These are phyloP conservation scores for Drosophila fungiperda DNA, from an alignment of 2,888 invertebrate species.

Conservation along the genomic window DNA sequence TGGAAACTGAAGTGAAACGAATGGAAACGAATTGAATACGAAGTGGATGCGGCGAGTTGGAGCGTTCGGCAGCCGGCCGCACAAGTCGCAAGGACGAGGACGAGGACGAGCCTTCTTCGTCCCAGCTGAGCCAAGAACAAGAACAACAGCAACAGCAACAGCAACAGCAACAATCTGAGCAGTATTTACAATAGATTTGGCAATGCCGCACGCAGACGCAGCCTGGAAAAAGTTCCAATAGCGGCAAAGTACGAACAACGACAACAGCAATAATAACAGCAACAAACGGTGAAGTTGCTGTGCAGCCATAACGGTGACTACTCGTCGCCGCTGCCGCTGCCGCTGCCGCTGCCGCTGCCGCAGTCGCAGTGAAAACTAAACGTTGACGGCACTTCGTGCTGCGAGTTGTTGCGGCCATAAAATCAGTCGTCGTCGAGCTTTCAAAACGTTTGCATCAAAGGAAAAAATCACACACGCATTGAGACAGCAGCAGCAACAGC, in stretches of 20 bases:
- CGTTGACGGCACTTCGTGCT: conserved; percentile 67
- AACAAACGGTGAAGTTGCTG: conserved; percentile 58
- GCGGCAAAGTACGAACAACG: conserved; percentile 32
- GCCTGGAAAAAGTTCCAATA: conserved; percentile 74
- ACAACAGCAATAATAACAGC: conserved; percentile 30
- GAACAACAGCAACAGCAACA: conserved; percentile 13
- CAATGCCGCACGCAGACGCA: conserved; percentile 58
- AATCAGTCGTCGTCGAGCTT: conserved; percentile 85
- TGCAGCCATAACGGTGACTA: conserved; percentile 56
- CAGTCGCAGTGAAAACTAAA: conserved; percentile 24
- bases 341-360: conserved; percentile 35
- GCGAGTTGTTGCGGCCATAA: conserved; percentile 65
- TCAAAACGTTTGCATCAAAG: conserved; percentile 83
- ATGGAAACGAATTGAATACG: conserved; percentile 16
- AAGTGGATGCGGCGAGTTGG: conserved; percentile 40
- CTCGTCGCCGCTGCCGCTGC: conserved; percentile 47
- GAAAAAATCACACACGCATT: conserved; percentile 47
- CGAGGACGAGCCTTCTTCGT: conserved; percentile 56
- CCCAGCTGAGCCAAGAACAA: conserved; percentile 51
- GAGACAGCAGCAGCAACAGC: conserved; percentile 39
- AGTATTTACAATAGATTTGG: conserved; percentile 48
- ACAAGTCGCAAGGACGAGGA: conserved; percentile 45
- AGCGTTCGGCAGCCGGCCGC: conserved; percentile 50
- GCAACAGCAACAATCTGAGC: conserved; percentile 18
- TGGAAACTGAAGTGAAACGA: conserved; percentile 36